Conservation (phyloP, 1,140 invertebrate species). For the Drosophila burlai region DNA sequence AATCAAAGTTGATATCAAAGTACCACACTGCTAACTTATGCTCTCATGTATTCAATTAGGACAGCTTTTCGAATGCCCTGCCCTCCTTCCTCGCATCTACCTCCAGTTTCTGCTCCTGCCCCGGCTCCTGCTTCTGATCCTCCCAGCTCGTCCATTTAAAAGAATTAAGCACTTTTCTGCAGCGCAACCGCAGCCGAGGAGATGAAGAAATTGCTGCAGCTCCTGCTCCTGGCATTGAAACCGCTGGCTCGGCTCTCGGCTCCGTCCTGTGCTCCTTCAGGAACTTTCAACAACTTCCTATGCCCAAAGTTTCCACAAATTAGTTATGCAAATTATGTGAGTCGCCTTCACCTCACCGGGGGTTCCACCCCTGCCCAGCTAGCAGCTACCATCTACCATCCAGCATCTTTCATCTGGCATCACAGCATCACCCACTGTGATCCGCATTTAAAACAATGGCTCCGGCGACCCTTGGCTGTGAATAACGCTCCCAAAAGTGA, state of each 20-base stretch:
- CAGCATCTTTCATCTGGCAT: slow-evolving; percentile 11
- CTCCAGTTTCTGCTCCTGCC: slow-evolving; percentile 1
- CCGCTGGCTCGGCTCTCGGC: slow-evolving; percentile 19
- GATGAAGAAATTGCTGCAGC: slow-evolving; percentile 69
- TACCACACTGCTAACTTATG: slow-evolving; percentile 81
- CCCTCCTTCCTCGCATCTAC: slow-evolving; percentile 6
- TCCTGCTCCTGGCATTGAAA: slow-evolving; percentile 43
- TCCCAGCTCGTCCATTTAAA: slow-evolving; percentile 65
- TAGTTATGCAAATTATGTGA: slow-evolving; percentile 83
- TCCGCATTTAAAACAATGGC: slow-evolving; percentile 78
- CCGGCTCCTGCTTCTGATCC: neutral
- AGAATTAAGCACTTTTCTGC: slow-evolving; percentile 81
- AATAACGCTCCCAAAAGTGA: slow-evolving; percentile 39
- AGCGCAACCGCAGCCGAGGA: slow-evolving; percentile 59
- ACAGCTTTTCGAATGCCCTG: slow-evolving; percentile 75
- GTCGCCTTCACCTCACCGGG: slow-evolving; percentile 72
- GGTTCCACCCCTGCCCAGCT: slow-evolving; percentile 29
- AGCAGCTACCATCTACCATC: slow-evolving; percentile 33
- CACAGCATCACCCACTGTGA: slow-evolving; percentile 39
- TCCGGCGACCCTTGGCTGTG: slow-evolving; percentile 38
- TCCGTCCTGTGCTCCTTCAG: slow-evolving; percentile 55
- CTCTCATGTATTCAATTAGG: slow-evolving; percentile 83
- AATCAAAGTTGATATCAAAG: slow-evolving; percentile 83
- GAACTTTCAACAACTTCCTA: slow-evolving; percentile 82
- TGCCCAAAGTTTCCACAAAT: slow-evolving; percentile 81